phyloP scores from a whole-genome alignment of 2,797 vertebrate species.

The Buphagus erythrorhynchus region DNA sequence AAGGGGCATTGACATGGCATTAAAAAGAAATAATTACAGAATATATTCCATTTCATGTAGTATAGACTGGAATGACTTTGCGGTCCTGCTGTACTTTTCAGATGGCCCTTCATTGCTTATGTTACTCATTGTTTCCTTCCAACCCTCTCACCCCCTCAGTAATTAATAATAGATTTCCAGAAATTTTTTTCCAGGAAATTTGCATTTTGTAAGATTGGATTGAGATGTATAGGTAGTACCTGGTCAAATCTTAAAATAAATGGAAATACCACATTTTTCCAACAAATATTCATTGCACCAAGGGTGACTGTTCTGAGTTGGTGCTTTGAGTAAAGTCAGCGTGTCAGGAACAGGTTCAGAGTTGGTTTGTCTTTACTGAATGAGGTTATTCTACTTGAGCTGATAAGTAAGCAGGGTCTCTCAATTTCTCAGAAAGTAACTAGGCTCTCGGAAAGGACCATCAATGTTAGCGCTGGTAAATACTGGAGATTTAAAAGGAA shows the following conservation, averaged over 20 bases:
- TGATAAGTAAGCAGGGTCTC: no score
- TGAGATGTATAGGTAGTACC: not conserved
- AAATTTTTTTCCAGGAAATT: not conserved
- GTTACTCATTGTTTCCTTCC: not conserved
- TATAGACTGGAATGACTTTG: not conserved
- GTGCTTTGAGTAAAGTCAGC: not conserved
- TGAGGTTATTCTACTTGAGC: not conserved
- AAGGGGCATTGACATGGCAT: not conserved
- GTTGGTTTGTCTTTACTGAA: not conserved
- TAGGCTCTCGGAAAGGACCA: not conserved
- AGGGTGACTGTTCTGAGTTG: not conserved
- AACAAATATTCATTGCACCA: accelerated
- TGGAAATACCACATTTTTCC: not conserved
- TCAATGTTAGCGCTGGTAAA: not conserved
- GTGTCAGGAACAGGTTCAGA: not conserved
- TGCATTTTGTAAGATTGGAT: not conserved
- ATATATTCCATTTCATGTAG: not conserved
- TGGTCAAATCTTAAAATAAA: not conserved
- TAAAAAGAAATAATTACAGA: not conserved
- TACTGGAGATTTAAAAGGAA: not conserved
- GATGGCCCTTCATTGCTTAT: not conserved
- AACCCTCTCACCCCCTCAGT: not conserved
- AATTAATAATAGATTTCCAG: not conserved
- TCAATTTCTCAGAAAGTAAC: not conserved
- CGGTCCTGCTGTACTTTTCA: not conserved